A percentile compares a stretch with the other conserved stretches of the same genome.
phyloP scores from a whole-genome alignment of 2,113 vertebrate species.

The Mionectes macconnelli region DNA sequence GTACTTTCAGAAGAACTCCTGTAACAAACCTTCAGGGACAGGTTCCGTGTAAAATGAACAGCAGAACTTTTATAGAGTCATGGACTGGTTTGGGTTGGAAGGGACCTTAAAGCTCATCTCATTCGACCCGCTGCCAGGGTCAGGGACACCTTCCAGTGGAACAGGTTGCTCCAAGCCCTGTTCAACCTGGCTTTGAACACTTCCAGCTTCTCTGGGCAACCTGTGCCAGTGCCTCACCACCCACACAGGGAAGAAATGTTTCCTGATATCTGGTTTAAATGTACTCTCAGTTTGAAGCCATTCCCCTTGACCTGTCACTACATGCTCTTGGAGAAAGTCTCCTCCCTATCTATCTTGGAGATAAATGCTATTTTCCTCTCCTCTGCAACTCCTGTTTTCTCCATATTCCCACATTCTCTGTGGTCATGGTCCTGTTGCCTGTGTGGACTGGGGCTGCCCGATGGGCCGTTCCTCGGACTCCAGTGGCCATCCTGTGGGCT shows the following conservation, averaged over 20 bases:
- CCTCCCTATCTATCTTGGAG: neutral
- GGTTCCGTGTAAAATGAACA: neutral
- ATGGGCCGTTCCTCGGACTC: neutral
- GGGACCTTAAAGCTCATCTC: neutral
- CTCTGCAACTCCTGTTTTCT: neutral
- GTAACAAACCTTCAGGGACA: neutral
- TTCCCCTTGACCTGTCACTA: neutral
- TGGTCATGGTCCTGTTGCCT: fast-evolving
- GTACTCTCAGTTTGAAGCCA: neutral
- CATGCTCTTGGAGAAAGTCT: neutral
- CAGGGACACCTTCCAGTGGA: neutral
- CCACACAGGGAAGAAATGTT: neutral
- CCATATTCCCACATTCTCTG: fast-evolving
- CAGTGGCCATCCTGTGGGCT: neutral
- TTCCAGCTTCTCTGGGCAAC: neutral
- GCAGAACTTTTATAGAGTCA: neutral
- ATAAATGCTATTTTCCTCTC: neutral
- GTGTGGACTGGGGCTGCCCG: neutral
- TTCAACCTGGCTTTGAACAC: neutral
- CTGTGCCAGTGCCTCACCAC: neutral
- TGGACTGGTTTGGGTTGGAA: neutral
- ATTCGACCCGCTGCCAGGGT: neutral
- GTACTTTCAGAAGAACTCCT: neutral
- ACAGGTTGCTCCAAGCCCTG: fast-evolving
- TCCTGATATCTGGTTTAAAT: neutral